Conservation (phyloP, 2,888 invertebrate species). For the Eupeodes luniger region DNA sequence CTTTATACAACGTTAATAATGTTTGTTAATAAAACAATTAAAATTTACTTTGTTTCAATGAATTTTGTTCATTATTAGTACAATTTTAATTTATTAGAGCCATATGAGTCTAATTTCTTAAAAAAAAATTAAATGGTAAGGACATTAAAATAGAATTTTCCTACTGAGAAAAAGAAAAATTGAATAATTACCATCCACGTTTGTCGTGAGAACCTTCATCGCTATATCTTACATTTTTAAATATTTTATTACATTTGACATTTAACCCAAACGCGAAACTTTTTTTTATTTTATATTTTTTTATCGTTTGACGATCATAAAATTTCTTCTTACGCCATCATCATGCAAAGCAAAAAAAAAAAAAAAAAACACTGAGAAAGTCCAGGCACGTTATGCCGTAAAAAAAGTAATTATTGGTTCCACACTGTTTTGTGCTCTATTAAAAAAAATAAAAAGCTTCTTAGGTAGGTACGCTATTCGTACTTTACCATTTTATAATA, state of each 20-base stretch:
- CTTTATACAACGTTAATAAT: too few species aligned
- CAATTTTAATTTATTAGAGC: too few species aligned
- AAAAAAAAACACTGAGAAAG: not conserved
- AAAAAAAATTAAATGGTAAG: too few species aligned
- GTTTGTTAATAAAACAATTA: too few species aligned
- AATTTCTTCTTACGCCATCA: slow-evolving; percentile 1
- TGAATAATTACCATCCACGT: too few species aligned
- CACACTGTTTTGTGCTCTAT: slow-evolving; percentile 54
- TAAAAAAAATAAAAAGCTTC: not conserved
- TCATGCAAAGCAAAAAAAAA: slow-evolving; percentile 1
- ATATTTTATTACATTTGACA: slow-evolving; percentile 14
- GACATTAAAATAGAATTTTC: too few species aligned
- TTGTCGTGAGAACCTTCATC: not conserved
- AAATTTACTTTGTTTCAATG: too few species aligned
- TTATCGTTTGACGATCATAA: slow-evolving; percentile 32
- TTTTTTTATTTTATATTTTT: slow-evolving; percentile 6
- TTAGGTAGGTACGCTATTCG: not conserved
- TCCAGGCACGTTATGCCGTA: slow-evolving; percentile 52
- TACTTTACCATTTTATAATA: not conserved
- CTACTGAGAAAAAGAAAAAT: too few species aligned
- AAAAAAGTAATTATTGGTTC: slow-evolving; percentile 63
- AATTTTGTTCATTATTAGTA: too few species aligned
- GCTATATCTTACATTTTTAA: not conserved
- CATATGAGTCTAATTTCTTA: too few species aligned
- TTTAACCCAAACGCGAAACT: slow-evolving; percentile 4